Evolutionary conservation across 2,113 vertebrate genomes (phyloP).

Genomic region (Alces alces): DNA sequence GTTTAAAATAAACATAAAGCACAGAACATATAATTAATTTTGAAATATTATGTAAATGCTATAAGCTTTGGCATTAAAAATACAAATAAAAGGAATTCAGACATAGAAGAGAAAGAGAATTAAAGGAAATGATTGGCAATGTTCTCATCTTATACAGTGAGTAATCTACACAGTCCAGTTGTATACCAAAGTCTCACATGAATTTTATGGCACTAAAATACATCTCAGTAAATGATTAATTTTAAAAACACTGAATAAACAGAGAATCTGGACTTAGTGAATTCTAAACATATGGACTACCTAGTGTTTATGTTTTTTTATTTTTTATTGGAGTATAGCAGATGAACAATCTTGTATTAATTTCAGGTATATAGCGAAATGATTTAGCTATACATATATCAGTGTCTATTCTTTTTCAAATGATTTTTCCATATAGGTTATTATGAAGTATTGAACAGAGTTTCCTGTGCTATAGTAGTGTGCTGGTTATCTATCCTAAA

Average conservation of each 20-base stretch:
- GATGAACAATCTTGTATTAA: neutral
- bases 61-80: neutral
- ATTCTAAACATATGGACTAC: neutral
- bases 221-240: neutral
- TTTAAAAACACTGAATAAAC: neutral
- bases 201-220: neutral
- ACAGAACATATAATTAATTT: neutral
- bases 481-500: neutral
- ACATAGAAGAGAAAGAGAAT: neutral
- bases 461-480: neutral
- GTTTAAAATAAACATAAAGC: neutral
- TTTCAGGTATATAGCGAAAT: neutral
- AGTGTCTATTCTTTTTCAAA: neutral
- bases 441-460: neutral
- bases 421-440: neutral
- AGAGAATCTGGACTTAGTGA: fast-evolving
- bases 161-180: neutral
- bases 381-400: too few species aligned
- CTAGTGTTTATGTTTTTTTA: neutral
- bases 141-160: neutral
- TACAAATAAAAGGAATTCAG: neutral
- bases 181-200: neutral
- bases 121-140: neutral
- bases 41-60: neutral
- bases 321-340: neutral